Evolutionary conservation across 2,888 invertebrate species (phyloP).

Genomic region (Lapara coniferarum): DNA sequence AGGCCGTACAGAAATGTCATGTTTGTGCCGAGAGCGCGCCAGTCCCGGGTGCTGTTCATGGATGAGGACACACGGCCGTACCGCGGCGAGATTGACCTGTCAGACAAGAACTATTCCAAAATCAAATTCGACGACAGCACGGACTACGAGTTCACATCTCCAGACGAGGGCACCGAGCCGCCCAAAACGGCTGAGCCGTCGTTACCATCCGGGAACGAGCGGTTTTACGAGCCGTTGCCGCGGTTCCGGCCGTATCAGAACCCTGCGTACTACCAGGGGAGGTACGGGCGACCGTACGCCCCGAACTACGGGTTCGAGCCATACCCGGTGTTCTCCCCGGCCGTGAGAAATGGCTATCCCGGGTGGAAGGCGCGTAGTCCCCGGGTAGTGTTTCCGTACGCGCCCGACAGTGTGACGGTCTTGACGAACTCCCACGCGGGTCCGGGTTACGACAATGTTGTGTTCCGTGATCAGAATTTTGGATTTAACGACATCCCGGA

Average conservation of each 20-base stretch:
- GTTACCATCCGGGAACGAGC: slow-evolving; percentile 64
- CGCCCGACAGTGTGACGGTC: slow-evolving; percentile 66
- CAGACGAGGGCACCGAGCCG: slow-evolving; percentile 49
- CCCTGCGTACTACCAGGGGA: slow-evolving; percentile 65
- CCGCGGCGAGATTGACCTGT: slow-evolving; percentile 74
- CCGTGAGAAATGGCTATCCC: slow-evolving; percentile 62
- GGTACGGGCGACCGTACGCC: slow-evolving; percentile 69
- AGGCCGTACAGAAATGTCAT: slow-evolving; percentile 64
- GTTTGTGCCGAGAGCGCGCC: slow-evolving; percentile 67
- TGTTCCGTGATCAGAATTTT: slow-evolving; percentile 85
- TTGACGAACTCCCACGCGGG: slow-evolving; percentile 76
- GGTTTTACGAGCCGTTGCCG: slow-evolving; percentile 68
- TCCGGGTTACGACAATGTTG: slow-evolving; percentile 71
- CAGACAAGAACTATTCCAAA: slow-evolving; percentile 64
- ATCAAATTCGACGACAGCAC: slow-evolving; percentile 78
- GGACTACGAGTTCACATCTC: slow-evolving; percentile 76
- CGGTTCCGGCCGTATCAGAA: slow-evolving; percentile 56
- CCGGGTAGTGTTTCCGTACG: slow-evolving; percentile 77
- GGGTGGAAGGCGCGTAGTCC: slow-evolving; percentile 80
- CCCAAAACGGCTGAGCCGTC: slow-evolving; percentile 45
- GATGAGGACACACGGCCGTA: slow-evolving; percentile 71
- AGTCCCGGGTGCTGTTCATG: slow-evolving; percentile 66
- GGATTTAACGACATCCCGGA: slow-evolving; percentile 84
- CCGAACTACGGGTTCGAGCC: slow-evolving; percentile 69
- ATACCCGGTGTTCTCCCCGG: slow-evolving; percentile 57